Percentiles rank a stretch among this genome's conserved stretches.
These are phyloP conservation scores for Chrysotoxum bicinctum DNA, from an alignment of 2,888 invertebrate species.

Conservation along the genomic window DNA sequence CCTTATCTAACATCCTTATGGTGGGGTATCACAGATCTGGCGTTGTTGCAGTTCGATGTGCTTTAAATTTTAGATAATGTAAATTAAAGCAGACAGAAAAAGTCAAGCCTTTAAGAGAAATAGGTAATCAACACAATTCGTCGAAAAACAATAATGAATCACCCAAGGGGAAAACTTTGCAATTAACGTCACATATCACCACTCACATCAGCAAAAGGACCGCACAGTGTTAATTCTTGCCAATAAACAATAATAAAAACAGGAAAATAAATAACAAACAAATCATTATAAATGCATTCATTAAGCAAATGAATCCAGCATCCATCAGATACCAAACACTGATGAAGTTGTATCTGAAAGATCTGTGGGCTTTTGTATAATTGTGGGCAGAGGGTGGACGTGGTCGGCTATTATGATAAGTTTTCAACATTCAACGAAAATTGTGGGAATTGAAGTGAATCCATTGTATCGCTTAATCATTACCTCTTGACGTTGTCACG, in stretches of 20 bases:
- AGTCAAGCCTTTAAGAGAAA: slow-evolving; percentile 31
- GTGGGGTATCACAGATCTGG: background rate
- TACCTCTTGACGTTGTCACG: slow-evolving; percentile 33
- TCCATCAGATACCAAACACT: slow-evolving; percentile 62
- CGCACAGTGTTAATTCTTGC: slow-evolving; percentile 58
- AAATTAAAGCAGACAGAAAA: slow-evolving; percentile 11
- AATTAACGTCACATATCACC: slow-evolving; percentile 65
- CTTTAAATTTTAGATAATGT: background rate
- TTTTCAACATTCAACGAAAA: background rate
- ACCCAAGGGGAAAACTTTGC: slow-evolving; percentile 66
- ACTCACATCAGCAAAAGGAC: slow-evolving; percentile 60
- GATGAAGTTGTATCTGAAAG: slow-evolving; percentile 33
- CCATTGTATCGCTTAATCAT: slow-evolving; percentile 82
- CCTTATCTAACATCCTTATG: background rate
- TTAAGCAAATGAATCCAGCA: slow-evolving; percentile 65
- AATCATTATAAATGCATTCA: slow-evolving; percentile 70
- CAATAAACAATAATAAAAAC: slow-evolving; percentile 44
- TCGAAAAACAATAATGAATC: slow-evolving; percentile 59
- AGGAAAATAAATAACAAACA: slow-evolving; percentile 54
- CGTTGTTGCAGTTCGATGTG: background rate
- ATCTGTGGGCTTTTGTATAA: slow-evolving; percentile 27
- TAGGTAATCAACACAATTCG: slow-evolving; percentile 8
- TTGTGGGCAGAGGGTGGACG: slow-evolving; percentile 17
- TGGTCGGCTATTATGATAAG: background rate
- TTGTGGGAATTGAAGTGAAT: slow-evolving; percentile 81